Evolutionary conservation across 2,888 invertebrate species (phyloP), one percentile per base, ranked within the genome.

Genomic region (Resseliella maxima): DNA sequence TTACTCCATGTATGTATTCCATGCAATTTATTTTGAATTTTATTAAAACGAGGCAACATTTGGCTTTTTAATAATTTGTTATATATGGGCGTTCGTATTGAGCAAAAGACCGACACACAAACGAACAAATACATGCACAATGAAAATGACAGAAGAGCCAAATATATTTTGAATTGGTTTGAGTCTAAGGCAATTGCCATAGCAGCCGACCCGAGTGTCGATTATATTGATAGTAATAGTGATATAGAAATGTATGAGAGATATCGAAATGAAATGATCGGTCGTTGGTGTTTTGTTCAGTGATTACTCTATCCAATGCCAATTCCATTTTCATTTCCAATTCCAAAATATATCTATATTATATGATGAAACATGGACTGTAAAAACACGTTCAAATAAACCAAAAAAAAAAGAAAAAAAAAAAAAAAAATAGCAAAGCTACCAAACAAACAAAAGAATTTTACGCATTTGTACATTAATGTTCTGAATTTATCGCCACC

Each of bases 401-500:
- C 72, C 31, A 72, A 72, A 72, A 72, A 15, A 50, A 50, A 50
- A 15, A 50, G 50, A 8, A 21, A 18, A 50, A 50, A 50, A 50
- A 6, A 8, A 50, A 50, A 50, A 6, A 31, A 31, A 72, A 72
- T 72, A 27, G 72, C 59, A 27, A 24, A 72, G n/a, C 72, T 35
- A 72, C 27, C 72, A 35, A 35, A 35, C 72, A 35, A 72, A 72
- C 72, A 72, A 72, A 72, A 72, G 72, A 35, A 31, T 72, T 27
- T 72, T 72, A 27, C 15, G 72, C 31, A 15, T 72, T 72, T 72
- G 35, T 72, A n/a, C 72, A 31, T 72, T 72, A 72, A 72, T 72
- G 72, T 35, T 72, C 72, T 72, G 35, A 72, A 72, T 72, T 72
- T 72, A 72, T 72, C 72, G 72, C 72, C 72, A 72, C 72, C 72